Evolutionary conservation across 2,113 vertebrate species (phyloP).

Genomic region (Otus sunia): DNA sequence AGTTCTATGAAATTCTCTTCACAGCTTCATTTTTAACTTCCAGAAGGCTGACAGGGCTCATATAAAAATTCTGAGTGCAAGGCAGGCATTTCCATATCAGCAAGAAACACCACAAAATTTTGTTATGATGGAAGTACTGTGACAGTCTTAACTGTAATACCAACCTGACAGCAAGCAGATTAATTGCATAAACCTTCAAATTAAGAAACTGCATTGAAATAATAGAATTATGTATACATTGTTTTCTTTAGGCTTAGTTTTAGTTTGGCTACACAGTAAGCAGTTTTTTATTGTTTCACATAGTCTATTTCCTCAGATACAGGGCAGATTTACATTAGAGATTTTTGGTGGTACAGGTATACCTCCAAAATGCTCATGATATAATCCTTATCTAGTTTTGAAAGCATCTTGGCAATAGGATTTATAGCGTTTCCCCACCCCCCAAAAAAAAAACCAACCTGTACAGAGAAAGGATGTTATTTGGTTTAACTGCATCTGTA

Average conservation of each 20-base stretch:
- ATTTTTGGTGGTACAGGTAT: not conserved
- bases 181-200: not conserved
- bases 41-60: not conserved
- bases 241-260: not conserved
- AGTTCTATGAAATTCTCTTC: conserved; percentile 1
- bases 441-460: too few species aligned
- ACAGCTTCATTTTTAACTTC: conserved; percentile 37
- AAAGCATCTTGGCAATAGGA: not conserved
- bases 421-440: not conserved
- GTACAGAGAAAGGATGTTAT: not conserved
- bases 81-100: conserved; percentile 3
- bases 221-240: not conserved
- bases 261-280: not conserved
- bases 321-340: not conserved
- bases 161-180: not conserved
- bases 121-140: not conserved
- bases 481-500: not conserved
- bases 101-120: not conserved
- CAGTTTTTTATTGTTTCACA: not conserved
- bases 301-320: not conserved
- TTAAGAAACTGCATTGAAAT: not conserved
- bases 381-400: not conserved
- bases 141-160: not conserved
- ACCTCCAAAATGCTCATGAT: not conserved
- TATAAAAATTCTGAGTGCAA: not conserved